Percentiles rank a stretch among this genome's conserved stretches.
Conservation (phyloP, 2,888 invertebrate genomes). For the Leucophenga montana region DNA sequence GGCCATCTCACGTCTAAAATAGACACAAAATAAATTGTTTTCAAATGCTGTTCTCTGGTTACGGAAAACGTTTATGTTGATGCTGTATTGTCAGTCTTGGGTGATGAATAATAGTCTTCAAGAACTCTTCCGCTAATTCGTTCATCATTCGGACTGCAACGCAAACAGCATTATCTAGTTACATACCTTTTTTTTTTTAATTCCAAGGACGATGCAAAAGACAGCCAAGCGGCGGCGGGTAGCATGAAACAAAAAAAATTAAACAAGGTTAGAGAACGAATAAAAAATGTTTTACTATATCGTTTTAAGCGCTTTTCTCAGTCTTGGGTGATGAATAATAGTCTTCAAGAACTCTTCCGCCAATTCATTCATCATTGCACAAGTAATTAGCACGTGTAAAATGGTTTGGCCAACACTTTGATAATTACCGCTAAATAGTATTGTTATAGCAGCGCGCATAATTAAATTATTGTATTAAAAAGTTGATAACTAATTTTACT, state of each 20-base stretch:
- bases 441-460: constrained; percentile 18
- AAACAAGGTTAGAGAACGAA: not conserved
- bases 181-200: not conserved
- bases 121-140: constrained; percentile 70
- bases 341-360: constrained; percentile 67
- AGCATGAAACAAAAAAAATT: not conserved
- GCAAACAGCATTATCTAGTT: not conserved
- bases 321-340: constrained; percentile 73
- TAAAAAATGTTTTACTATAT: not conserved
- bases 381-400: constrained; percentile 53
- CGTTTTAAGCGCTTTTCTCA: constrained; percentile 52
- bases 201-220: not conserved
- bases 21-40: not conserved
- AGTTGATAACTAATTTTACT: constrained; percentile 24
- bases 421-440: constrained; percentile 43
- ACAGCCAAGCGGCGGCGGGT: not conserved
- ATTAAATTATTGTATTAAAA: constrained; percentile 17
- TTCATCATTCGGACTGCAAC: constrained; percentile 60
- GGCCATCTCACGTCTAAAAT: constrained; percentile 70
- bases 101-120: constrained; percentile 74
- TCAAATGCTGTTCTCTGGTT: not conserved
- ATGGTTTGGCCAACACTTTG: constrained; percentile 33
- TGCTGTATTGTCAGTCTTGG: constrained; percentile 64
- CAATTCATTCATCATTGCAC: constrained; percentile 56
- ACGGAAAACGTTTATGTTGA: not conserved